A percentile compares a stretch with the other conserved stretches of the same genome.
Conservation (phyloP, 2,797 vertebrate species). For the Loris lydekkerianus region DNA sequence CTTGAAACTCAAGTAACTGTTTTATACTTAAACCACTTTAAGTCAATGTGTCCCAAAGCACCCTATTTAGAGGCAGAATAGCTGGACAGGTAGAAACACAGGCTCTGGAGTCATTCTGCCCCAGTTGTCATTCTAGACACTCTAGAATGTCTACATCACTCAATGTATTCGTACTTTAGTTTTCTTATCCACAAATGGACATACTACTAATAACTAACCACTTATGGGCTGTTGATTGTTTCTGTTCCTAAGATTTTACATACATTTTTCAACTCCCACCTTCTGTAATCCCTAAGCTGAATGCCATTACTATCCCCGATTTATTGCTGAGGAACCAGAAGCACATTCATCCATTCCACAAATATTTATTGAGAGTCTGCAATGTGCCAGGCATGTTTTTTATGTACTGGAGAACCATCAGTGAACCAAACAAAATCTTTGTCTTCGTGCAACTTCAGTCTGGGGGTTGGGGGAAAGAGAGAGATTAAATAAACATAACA, state of each 20-base stretch:
- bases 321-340: not conserved
- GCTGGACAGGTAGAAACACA: not conserved
- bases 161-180: not conserved
- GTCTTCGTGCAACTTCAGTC: not conserved
- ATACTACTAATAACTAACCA: not conserved
- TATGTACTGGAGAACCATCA: not conserved
- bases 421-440: constrained; percentile 4
- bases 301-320: not conserved
- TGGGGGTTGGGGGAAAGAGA: not conserved
- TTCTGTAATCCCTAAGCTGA: not conserved
- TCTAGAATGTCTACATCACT: not conserved
- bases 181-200: constrained; percentile 15
- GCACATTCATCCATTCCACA: not conserved
- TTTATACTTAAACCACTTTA: constrained; percentile 27
- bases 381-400: not conserved
- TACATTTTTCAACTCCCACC: not conserved
- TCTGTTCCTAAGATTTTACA: not conserved
- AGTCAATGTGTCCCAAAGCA: not conserved
- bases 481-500: constrained; percentile 2
- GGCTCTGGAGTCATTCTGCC: constrained; percentile 15
- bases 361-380: not conserved
- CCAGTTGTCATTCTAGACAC: not conserved
- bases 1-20: not conserved
- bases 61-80: not conserved
- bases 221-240: not conserved